A percentile compares a stretch with the other conserved stretches of the same genome.
Conservation (phyloP, 37 sponge, comb jelly and placozoan genomes). For the Dysidea cf. avara region DNA sequence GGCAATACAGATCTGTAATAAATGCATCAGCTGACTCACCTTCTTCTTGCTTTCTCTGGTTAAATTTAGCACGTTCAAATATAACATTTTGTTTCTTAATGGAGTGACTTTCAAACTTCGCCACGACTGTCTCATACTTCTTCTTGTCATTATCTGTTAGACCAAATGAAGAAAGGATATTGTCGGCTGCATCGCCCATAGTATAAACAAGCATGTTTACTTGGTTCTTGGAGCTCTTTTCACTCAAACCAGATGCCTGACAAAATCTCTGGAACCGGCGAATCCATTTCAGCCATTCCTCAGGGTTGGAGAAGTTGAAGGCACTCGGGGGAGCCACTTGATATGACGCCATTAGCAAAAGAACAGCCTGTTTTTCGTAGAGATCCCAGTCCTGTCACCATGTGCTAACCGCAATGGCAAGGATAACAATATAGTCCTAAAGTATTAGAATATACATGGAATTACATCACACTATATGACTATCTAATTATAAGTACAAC, state of each 20-base stretch:
- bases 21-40: slow-evolving; percentile 18
- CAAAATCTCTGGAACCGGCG: not conserved
- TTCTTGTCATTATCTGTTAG: slow-evolving; percentile 1
- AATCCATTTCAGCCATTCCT: not conserved
- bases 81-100: slow-evolving; percentile 12
- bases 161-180: slow-evolving; percentile 11
- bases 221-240: slow-evolving; percentile 2
- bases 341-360: too few relatives aligned
- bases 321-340: too few relatives aligned
- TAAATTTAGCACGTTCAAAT: slow-evolving; percentile 13
- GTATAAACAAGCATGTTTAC: slow-evolving; percentile 4
- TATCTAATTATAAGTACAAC: not conserved
- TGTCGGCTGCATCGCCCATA: slow-evolving; percentile 4
- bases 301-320: too few relatives aligned
- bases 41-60: slow-evolving; percentile 8
- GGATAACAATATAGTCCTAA: not conserved
- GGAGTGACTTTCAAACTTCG: not conserved
- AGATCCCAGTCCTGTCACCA: too few relatives aligned
- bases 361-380: too few relatives aligned
- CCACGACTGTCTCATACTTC: slow-evolving; percentile 14
- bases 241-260: not conserved
- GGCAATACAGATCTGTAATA: slow-evolving; percentile 3
- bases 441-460: not conserved
- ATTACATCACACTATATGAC: not conserved
- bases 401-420: too few relatives aligned